Evolutionary conservation across 2,797 vertebrate species (phyloP).

Genomic region (Anabacerthia variegaticeps): DNA sequence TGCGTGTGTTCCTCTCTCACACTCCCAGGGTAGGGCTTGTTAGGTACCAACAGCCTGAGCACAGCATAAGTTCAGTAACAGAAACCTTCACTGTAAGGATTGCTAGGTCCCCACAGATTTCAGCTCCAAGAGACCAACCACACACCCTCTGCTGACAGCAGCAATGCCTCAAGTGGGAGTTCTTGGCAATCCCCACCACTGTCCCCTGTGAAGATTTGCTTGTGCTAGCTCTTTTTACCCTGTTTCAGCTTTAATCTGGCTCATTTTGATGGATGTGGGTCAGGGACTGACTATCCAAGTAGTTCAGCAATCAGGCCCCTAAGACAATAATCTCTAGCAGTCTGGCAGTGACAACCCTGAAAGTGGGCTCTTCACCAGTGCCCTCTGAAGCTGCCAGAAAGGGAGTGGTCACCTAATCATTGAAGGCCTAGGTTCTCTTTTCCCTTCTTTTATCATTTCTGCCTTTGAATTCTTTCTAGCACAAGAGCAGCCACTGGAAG

Average conservation of each 20-base stretch:
- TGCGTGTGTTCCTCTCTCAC: not conserved
- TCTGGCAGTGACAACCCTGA: not conserved
- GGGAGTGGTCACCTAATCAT: not conserved
- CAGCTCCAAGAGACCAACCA: rapidly evolving
- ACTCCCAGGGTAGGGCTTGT: not conserved
- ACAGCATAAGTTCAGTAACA: not conserved
- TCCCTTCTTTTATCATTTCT: not conserved
- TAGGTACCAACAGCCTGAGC: not conserved
- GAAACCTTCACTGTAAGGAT: not conserved
- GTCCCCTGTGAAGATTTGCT: not conserved
- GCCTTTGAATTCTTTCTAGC: not conserved
- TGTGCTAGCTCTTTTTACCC: not conserved
- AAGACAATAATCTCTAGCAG: not conserved
- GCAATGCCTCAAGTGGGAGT: not conserved
- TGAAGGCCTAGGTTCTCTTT: not conserved
- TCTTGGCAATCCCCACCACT: not conserved
- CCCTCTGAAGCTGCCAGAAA: not conserved
- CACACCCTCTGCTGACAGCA: not conserved
- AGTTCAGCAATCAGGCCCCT: not conserved
- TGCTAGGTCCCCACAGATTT: not conserved
- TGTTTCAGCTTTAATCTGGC: not conserved
- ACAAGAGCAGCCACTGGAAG: not conserved
- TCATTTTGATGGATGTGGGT: not conserved
- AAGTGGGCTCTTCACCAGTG: not conserved
- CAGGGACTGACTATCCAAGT: not conserved